Evolutionary conservation across 2,113 vertebrate species (phyloP).

Genomic region (Marmota flaviventris): DNA sequence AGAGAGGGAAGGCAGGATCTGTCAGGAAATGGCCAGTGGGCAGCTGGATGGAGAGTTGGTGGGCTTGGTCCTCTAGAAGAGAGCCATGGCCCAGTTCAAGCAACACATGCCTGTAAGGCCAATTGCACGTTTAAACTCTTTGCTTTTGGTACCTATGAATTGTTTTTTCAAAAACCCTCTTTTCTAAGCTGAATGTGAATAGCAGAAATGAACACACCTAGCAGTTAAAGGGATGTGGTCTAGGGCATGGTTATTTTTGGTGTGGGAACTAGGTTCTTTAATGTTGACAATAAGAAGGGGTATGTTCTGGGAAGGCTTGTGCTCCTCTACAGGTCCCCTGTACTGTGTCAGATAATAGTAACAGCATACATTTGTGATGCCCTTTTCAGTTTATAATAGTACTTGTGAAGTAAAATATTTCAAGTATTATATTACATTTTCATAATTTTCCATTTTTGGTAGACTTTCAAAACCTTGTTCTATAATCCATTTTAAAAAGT

Average conservation of each 20-base stretch:
- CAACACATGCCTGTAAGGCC: too few species aligned
- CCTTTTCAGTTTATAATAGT: neutral
- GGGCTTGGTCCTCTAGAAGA: neutral
- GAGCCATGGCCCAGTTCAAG: neutral
- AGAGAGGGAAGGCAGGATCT: neutral
- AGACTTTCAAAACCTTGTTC: constrained; percentile 6
- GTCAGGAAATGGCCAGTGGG: neutral
- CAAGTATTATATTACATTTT: neutral
- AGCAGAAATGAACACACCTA: neutral
- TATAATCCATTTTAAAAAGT: neutral
- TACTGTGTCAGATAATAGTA: neutral
- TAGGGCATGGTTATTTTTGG: neutral
- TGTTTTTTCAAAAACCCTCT: neutral
- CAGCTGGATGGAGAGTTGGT: neutral
- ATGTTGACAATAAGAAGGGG: neutral
- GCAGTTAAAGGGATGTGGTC: neutral
- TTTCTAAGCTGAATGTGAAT: neutral
- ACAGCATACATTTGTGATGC: neutral
- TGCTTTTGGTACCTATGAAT: neutral
- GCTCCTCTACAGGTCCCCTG: neutral
- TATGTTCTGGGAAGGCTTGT: neutral
- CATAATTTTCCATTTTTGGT: constrained; percentile 1
- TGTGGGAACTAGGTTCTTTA: neutral
- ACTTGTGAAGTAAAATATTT: neutral
- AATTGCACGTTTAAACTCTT: neutral